Evolutionary conservation across 2,888 invertebrate genomes (phyloP), one percentile per base, ranked within the genome.

Genomic region (Chrysolina haemoptera): DNA sequence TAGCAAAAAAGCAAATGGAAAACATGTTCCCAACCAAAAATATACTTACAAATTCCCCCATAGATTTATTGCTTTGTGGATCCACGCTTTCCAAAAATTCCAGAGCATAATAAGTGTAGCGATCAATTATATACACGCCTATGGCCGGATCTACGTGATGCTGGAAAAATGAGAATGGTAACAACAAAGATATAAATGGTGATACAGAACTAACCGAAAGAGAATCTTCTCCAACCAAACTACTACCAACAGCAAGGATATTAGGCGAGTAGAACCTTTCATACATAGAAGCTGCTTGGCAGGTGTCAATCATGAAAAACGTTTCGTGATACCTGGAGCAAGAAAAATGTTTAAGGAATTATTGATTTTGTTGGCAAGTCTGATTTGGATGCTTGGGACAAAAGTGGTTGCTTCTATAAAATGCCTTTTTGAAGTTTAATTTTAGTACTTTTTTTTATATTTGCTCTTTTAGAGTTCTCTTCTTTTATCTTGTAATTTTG

Each of bases 121-220:
- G 92, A 88, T 99, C 99, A 81, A 99, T 99, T 81, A 99, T 98
- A 87, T 99, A 99, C 0, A 99, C 99, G 16, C 99, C 99, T 82
- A 99, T 98, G 0, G 98, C 96, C 20, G 97, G 95, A 89, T 99
- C 99, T 16, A 99, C 96, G 87, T 99, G 99, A 89, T 99, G 99
- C 96, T 98, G 88, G 66, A 92, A 92, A 69, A 12, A 63, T 16
- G 10, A 8, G 43, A 9, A 22, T 59, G 8, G 5, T 40, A 1
- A 40, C 27, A 0, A 0, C 2, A 16, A 27, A 74, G 35, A 35
- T 35, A 35, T 35, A 35, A 35, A 35, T 35, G 8, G 1, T 41
- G 10, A 8, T 35, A 27, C 22, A 35, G 16, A 59, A 72, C 91
- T 90, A 89, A 96, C 97, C 76, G 98, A 98, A 65, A 98, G 90